phyloP scores from a whole-genome alignment of 2,888 invertebrate genomes.

The Eudasyphora cyanicolor region DNA sequence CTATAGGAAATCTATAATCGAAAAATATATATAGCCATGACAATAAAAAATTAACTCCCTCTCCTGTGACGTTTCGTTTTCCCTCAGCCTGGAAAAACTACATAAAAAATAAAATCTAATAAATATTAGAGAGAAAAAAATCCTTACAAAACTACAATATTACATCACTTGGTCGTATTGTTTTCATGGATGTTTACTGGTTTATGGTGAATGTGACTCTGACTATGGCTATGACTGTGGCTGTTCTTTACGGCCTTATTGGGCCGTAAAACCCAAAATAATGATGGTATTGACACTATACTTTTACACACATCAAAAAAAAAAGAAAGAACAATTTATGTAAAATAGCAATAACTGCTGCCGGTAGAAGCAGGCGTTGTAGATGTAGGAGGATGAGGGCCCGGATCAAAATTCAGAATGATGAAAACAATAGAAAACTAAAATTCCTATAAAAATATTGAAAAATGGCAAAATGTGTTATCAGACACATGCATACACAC shows the following conservation, averaged over 20 bases:
- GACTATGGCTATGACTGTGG: background rate
- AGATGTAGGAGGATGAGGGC: slow-evolving; percentile 4
- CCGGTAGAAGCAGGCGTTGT: slow-evolving; percentile 6
- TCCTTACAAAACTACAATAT: slow-evolving; percentile 34
- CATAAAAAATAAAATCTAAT: background rate
- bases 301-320: slow-evolving; percentile 37
- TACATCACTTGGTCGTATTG: slow-evolving; percentile 32
- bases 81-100: background rate
- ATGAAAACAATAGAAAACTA: slow-evolving; percentile 41
- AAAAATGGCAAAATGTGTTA: slow-evolving; percentile 43
- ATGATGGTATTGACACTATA: slow-evolving; percentile 57
- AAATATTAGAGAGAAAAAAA: slow-evolving; percentile 22
- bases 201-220: too few species aligned
- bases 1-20: background rate
- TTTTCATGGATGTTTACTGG: background rate
- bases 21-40: background rate
- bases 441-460: slow-evolving; percentile 47
- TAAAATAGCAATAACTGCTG: slow-evolving; percentile 34
- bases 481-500: background rate
- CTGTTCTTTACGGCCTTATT: background rate
- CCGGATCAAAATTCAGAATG: slow-evolving; percentile 25
- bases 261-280: slow-evolving; percentile 40
- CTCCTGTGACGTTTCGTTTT: background rate
- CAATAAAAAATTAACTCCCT: background rate
- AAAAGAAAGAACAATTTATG: too few species aligned